phyloP scores from a whole-genome alignment of 1,140 invertebrate genomes.

The Pogonus chalceus region DNA sequence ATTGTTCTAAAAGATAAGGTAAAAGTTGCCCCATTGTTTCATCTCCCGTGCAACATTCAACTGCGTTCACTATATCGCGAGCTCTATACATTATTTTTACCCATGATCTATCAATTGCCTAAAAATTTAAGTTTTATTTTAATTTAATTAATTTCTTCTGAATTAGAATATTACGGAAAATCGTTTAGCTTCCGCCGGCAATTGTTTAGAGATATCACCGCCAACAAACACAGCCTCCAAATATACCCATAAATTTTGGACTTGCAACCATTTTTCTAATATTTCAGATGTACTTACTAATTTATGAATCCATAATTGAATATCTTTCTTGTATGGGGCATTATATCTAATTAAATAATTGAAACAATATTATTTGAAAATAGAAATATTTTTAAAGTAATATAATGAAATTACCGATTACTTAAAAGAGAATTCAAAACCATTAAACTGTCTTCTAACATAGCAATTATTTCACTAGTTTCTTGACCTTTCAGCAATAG shows the following conservation, averaged over 20 bases:
- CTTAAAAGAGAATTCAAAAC: neutral
- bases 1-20: constrained; percentile 72
- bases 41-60: constrained; percentile 75
- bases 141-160: no score
- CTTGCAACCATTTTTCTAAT: constrained; percentile 74
- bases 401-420: no score
- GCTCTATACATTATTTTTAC: constrained; percentile 78
- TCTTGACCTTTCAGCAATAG: constrained; percentile 62
- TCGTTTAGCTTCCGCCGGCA: constrained; percentile 69
- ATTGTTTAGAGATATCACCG: constrained; percentile 80
- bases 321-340: constrained; percentile 73
- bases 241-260: constrained; percentile 87
- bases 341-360: constrained; percentile 61
- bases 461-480: constrained; percentile 61
- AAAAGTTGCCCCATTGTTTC: constrained; percentile 70
- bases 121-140: no score
- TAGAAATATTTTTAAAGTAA: no score
- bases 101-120: constrained; percentile 79
- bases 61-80: constrained; percentile 68
- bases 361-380: no score
- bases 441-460: constrained; percentile 59
- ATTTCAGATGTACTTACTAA: constrained; percentile 74
- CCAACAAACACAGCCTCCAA: constrained; percentile 88
- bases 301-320: constrained; percentile 72
- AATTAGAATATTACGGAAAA: constrained; percentile 48